Evolutionary conservation across 2,888 invertebrate genomes (phyloP), one percentile per base, ranked within the genome.

Genomic region (Allygus modestus): DNA sequence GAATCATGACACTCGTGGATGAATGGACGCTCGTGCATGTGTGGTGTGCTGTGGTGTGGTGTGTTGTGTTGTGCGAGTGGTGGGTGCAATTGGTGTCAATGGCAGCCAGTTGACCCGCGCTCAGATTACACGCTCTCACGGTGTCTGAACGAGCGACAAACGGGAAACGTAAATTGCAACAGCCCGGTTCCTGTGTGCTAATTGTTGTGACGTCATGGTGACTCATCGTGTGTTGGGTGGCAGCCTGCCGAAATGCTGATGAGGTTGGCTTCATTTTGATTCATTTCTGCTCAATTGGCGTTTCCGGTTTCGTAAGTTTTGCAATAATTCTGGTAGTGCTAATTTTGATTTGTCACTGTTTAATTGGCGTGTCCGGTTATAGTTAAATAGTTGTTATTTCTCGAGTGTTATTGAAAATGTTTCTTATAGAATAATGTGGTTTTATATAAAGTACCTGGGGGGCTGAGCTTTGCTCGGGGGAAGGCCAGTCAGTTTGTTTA

Each of bases 81-180:
- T 73, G 46, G 77, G 77, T 41, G 77, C 20, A 77, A 77, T 77
- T 77, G 77, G 51, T 77, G 77, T 77, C 77, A 77, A 77, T 77
- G 77, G 43, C 26, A 28, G 9, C 46, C 77, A 77, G 51, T 77
- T 77, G 77, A 77, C 77, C 77, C 51, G 46, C 5, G 77, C 43
- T 46, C 77, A 1, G 46, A 73, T 73, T 73, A 73, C 73, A 28
- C 73, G 15, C 4, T 43, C 46, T 23, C 43, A 28, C 46, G 41
- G 41, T 41, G 77, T n/a, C n/a, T 26, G 23, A 31, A 23, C 9
- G 4, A 15, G 17, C n/a, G 17, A 43, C 73, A 75, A 75, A 41
- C 73, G 51, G 46, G 77, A 77, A 51, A 28, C 28, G 77, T 46
- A 28, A 77, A 51, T 77, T 77, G 77, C 77, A 46, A 77, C 77